Evolutionary conservation across 2,797 vertebrate species (phyloP).

Genomic region (Aldrovandia affinis): DNA sequence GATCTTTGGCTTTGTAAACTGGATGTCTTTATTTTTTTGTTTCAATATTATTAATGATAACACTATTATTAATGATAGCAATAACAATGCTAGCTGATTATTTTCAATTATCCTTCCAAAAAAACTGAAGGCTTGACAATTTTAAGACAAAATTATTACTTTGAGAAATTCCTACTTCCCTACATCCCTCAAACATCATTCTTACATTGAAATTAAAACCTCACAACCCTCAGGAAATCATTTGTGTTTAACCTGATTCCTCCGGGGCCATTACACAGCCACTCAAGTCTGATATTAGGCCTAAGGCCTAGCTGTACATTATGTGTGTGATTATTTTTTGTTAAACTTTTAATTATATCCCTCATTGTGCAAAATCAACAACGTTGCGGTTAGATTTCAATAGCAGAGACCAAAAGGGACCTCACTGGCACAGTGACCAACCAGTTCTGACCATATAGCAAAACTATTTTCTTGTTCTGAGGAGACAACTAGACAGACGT

Average conservation of each 20-base stretch:
- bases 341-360: conserved; percentile 11
- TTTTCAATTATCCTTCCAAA: not conserved
- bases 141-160: not conserved
- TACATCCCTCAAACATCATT: not conserved
- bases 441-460: not conserved
- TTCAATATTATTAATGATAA: not conserved
- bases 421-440: not conserved
- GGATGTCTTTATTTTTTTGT: no score
- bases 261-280: not conserved
- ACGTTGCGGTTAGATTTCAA: not conserved
- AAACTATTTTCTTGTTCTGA: not conserved
- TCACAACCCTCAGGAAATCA: not conserved
- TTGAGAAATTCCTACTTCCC: not conserved
- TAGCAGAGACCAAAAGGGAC: not conserved
- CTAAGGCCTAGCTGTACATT: not conserved
- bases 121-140: not conserved
- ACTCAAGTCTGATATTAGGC: not conserved
- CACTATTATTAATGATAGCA: not conserved
- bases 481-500: not conserved
- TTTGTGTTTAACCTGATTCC: not conserved
- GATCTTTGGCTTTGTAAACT: no score
- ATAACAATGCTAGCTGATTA: not conserved
- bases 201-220: not conserved
- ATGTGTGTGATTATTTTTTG: not conserved
- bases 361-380: not conserved